Evolutionary conservation across 2,888 invertebrate species (phyloP).

Genomic region (Watsonalla binaria): DNA sequence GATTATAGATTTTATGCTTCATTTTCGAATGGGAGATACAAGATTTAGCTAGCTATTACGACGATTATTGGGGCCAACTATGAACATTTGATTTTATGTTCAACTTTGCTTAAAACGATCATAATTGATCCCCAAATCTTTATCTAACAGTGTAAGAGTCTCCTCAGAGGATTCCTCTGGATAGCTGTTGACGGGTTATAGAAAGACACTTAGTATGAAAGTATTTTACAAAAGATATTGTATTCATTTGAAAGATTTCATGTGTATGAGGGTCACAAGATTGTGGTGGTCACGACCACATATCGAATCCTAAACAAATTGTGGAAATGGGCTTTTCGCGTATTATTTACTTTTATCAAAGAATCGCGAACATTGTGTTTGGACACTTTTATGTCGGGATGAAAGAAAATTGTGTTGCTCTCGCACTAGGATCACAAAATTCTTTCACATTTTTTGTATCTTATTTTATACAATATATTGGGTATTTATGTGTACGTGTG

Average conservation of each 20-base stretch:
- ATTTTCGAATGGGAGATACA: conserved; percentile 21
- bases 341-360: conserved; percentile 56
- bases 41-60: no score
- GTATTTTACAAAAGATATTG: no score
- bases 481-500: neutral
- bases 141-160: no score
- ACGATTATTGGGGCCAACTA: no score
- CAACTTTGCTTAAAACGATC: no score
- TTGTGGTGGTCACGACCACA: conserved; percentile 20
- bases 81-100: no score
- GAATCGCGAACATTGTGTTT: conserved; percentile 39
- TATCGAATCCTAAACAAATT: conserved; percentile 54
- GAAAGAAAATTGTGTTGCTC: conserved; percentile 32
- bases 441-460: conserved; percentile 11
- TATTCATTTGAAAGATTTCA: neutral
- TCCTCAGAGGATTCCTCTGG: no score
- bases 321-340: conserved; percentile 41
- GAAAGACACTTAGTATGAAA: no score
- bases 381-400: conserved; percentile 34
- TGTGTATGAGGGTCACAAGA: neutral
- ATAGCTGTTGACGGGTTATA: no score
- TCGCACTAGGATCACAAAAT: conserved; percentile 20
- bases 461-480: conserved; percentile 5
- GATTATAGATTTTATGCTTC: conserved; percentile 40
- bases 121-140: no score